phyloP scores from a whole-genome alignment of 2,888 invertebrate genomes.

The Cotesia congregata region DNA sequence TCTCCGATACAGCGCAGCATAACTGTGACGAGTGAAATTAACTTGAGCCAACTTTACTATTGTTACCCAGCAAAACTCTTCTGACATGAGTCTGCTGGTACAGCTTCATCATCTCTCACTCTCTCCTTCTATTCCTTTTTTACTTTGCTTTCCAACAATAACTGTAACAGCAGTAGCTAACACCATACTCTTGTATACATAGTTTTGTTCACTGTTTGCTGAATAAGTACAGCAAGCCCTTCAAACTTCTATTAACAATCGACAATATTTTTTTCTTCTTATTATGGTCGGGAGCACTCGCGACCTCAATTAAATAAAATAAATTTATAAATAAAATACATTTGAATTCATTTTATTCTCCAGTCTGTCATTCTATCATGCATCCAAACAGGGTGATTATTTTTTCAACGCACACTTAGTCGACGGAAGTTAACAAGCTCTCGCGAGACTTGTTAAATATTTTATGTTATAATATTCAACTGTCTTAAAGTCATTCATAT shows the following conservation, averaged over 20 bases:
- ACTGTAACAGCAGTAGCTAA: slow-evolving; percentile 1
- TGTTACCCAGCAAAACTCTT: slow-evolving; percentile 44
- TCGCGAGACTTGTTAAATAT: not conserved
- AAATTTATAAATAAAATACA: not conserved
- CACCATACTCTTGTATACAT: not conserved
- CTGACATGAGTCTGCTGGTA: slow-evolving; percentile 5
- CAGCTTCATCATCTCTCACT: slow-evolving; percentile 37
- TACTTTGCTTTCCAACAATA: not conserved
- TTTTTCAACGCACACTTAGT: not conserved
- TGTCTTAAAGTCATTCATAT: no score
- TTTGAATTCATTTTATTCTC: not conserved
- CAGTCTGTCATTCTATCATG: not conserved
- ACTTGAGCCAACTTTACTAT: slow-evolving; percentile 50
- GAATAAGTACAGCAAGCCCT: not conserved
- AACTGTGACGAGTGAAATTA: slow-evolving; percentile 30
- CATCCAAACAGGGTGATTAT: not conserved
- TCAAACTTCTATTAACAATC: not conserved
- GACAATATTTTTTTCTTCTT: not conserved
- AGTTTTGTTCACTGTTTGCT: not conserved
- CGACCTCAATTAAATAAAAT: not conserved
- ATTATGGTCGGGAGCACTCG: not conserved
- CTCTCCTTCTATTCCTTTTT: slow-evolving; percentile 22
- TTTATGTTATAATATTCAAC: not conserved
- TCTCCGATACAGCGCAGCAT: not conserved
- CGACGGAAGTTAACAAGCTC: not conserved